Evolutionary conservation across 2,888 invertebrate species (phyloP).

Genomic region (Sepioteuthis lessoniana): DNA sequence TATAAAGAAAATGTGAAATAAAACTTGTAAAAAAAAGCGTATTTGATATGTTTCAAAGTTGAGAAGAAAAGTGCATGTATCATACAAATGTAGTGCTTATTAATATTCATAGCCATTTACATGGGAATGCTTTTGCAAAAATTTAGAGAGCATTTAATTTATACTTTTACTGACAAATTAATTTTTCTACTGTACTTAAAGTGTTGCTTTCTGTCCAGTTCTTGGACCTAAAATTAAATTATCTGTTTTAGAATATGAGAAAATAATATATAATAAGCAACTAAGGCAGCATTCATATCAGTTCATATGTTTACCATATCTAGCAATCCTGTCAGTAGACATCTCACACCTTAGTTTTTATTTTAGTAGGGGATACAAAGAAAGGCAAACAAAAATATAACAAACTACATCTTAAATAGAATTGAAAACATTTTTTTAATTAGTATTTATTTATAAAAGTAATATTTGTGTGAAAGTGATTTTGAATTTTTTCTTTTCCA

Average conservation of each 20-base stretch:
- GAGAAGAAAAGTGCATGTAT: not conserved
- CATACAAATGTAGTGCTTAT: not conserved
- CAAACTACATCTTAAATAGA: not conserved
- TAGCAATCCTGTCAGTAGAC: too few relatives aligned
- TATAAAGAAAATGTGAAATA: not conserved
- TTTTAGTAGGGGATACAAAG: not conserved
- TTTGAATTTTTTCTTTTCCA: not conserved
- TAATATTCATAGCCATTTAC: not conserved
- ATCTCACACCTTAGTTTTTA: conserved; percentile 5
- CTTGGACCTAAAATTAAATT: not conserved
- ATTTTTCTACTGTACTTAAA: not conserved
- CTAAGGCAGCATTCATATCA: not conserved
- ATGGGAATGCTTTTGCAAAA: not conserved
- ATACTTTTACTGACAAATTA: not conserved
- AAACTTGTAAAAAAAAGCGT: not conserved
- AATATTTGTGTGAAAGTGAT: not conserved
- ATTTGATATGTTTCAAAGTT: not conserved
- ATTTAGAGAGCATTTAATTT: not conserved
- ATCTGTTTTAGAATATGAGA: not conserved
- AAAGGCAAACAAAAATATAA: not conserved
- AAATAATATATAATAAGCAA: not conserved
- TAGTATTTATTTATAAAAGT: not conserved
- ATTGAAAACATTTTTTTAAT: not conserved
- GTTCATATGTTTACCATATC: not conserved
- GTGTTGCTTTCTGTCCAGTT: not conserved